These are phyloP conservation scores for Otus sunia DNA, from an alignment of 2,113 vertebrate genomes.

Conservation along the genomic window DNA sequence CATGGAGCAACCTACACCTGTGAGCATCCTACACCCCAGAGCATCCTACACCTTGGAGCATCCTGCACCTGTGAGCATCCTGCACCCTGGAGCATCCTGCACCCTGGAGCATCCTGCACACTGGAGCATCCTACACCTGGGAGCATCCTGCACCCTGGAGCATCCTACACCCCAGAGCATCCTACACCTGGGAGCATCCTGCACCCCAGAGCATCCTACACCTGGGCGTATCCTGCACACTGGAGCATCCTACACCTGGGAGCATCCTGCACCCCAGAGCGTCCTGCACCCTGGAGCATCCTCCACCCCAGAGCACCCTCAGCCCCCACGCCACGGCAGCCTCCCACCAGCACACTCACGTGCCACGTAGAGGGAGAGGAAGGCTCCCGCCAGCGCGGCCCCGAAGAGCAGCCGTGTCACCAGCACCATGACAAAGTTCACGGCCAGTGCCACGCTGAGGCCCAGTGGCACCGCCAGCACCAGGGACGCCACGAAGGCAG, in stretches of 20 bases:
- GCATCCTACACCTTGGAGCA: neutral
- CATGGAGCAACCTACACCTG: too few relatives aligned
- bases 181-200: neutral
- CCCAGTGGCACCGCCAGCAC: constrained; percentile 78
- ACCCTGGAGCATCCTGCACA: neutral
- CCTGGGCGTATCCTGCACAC: neutral
- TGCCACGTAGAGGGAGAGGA: constrained; percentile 81
- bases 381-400: constrained; percentile 77
- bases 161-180: neutral
- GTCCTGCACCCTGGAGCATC: neutral
- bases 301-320: fast-evolving
- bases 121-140: neutral
- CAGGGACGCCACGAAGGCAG: constrained; percentile 74
- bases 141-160: too few relatives aligned
- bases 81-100: neutral
- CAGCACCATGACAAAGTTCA: constrained; percentile 70
- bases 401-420: constrained; percentile 77
- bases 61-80: neutral
- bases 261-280: neutral
- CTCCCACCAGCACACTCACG: constrained; percentile 36
- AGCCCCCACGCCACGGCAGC: fast-evolving
- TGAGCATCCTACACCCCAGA: neutral
- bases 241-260: neutral
- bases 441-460: constrained; percentile 72
- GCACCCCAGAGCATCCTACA: neutral